Evolutionary conservation across 1,140 invertebrate genomes (phyloP).

Genomic region (Drosophila persimilis): DNA sequence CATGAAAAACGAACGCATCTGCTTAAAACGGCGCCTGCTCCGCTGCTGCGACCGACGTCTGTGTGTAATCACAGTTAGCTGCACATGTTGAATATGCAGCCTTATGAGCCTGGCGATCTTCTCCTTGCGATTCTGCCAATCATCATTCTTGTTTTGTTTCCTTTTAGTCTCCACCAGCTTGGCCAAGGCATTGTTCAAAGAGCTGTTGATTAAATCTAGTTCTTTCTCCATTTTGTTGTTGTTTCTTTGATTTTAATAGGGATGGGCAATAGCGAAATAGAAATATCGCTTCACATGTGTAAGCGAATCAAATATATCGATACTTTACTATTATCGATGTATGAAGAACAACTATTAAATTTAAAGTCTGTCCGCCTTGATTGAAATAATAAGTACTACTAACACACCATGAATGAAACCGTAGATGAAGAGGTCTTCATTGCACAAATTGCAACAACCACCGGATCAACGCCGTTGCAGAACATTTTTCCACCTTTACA

Average conservation of each 20-base stretch:
- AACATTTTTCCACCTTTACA: background rate
- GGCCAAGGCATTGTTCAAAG: constrained; percentile 39
- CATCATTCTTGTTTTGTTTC: background rate
- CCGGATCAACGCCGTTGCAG: background rate
- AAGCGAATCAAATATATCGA: background rate
- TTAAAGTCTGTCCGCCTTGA: background rate
- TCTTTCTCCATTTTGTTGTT: constrained; percentile 51
- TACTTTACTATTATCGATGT: background rate
- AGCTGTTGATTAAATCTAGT: constrained; percentile 44
- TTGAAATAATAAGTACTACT: background rate
- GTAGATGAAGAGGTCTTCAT: background rate
- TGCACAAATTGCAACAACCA: background rate
- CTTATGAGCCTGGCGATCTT: constrained; percentile 48
- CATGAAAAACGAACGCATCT: constrained; percentile 60
- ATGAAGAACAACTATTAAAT: no score
- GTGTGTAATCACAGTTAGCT: constrained; percentile 44
- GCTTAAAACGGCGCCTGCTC: constrained; percentile 25
- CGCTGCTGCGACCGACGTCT: constrained; percentile 56
- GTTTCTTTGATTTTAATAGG: constrained; percentile 3
- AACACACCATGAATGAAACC: background rate
- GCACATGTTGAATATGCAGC: constrained; percentile 55
- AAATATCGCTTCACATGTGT: no score
- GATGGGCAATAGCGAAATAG: background rate
- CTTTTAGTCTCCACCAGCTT: constrained; percentile 17
- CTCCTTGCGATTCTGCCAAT: constrained; percentile 27